A percentile compares a stretch with the other conserved stretches of the same genome.
Evolutionary conservation across 2,113 vertebrate species (phyloP).

Genomic region (Hemiscyllium ocellatum): DNA sequence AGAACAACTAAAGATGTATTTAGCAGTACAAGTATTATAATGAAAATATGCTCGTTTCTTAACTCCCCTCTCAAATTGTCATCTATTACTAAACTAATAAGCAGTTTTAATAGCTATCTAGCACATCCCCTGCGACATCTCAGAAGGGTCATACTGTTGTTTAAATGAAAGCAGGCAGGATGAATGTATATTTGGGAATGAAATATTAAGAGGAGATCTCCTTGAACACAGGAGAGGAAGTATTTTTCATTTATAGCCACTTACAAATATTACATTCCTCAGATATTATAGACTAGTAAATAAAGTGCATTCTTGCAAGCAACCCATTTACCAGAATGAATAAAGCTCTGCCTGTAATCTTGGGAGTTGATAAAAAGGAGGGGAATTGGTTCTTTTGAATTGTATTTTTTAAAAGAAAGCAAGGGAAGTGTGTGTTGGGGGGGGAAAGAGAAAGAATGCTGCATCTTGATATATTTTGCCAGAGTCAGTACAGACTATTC

Average conservation of each 20-base stretch:
- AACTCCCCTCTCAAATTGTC: background rate
- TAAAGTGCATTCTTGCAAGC: background rate
- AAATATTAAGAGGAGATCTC: background rate
- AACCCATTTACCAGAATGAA: background rate
- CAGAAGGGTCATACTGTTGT: background rate
- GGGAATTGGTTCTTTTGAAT: background rate
- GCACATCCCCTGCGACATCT: background rate
- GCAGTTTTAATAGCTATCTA: background rate
- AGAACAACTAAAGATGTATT: background rate
- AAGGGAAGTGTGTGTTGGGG: background rate
- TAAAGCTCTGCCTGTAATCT: background rate
- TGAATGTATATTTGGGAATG: background rate
- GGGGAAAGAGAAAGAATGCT: background rate
- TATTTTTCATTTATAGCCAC: background rate
- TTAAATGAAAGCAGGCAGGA: background rate
- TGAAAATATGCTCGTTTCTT: background rate
- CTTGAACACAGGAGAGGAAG: background rate
- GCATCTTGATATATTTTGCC: background rate
- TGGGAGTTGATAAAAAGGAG: background rate
- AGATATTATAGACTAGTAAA: background rate
- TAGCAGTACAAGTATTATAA: background rate
- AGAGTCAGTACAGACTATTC: background rate
- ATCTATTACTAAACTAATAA: background rate
- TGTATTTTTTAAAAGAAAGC: background rate
- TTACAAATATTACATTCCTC: background rate